Evolutionary conservation across 2,888 invertebrate genomes (phyloP).

Genomic region (Pristionchus mayeri): DNA sequence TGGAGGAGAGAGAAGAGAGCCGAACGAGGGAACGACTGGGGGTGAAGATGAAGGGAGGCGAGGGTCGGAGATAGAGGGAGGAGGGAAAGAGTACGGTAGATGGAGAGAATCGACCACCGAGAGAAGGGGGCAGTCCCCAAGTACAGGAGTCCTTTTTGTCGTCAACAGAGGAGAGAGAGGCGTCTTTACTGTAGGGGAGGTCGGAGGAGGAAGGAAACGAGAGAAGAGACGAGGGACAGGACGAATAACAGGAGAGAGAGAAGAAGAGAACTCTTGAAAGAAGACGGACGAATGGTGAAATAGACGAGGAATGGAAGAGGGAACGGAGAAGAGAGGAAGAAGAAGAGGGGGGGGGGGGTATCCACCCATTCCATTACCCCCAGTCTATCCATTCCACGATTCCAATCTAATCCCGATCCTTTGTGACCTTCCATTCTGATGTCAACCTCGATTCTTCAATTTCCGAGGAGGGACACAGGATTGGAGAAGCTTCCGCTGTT

Average conservation of each 20-base stretch:
- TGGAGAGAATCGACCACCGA: conserved; percentile 21
- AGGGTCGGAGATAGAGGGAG: not conserved
- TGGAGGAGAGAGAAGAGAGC: not conserved
- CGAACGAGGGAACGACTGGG: not conserved
- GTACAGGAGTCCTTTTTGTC: conserved; percentile 39
- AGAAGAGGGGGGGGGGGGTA: not conserved
- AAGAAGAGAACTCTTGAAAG: conserved; percentile 38
- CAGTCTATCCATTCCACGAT: conserved; percentile 19
- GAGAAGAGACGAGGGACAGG: conserved; percentile 18
- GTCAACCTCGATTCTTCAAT: not conserved
- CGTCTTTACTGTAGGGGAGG: not conserved
- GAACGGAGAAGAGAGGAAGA: not conserved
- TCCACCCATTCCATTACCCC: conserved; percentile 30
- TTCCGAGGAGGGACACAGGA: not conserved
- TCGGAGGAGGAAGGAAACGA: not conserved
- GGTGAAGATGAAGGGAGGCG: not conserved
- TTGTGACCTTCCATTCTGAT: conserved; percentile 7
- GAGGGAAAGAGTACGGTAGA: conserved; percentile 34
- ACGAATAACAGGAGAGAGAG: conserved; percentile 16
- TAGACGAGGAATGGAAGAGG: no score
- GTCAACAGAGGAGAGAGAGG: conserved; percentile 26
- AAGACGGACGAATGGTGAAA: conserved; percentile 32
- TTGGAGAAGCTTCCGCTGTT: not conserved
- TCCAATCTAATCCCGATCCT: not conserved
- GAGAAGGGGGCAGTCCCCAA: conserved; percentile 4